phyloP scores from a whole-genome alignment of 2,888 invertebrate species.

The Drosophila vallismaia region DNA sequence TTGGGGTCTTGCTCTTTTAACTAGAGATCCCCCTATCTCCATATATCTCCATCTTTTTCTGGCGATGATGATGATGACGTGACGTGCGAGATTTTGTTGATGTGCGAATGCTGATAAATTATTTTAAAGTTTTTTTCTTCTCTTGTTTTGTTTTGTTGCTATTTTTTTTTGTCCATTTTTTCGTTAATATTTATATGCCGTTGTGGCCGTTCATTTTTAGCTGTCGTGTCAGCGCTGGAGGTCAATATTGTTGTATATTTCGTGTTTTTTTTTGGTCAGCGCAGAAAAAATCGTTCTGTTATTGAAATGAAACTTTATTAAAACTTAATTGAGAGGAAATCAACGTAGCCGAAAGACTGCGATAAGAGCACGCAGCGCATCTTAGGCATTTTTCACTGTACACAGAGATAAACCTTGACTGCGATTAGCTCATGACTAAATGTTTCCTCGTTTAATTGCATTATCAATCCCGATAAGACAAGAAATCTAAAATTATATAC shows the following conservation, averaged over 20 bases:
- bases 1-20: slow-evolving; percentile 11
- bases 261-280: slow-evolving; percentile 45
- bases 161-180: slow-evolving; percentile 29
- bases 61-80: slow-evolving; percentile 60
- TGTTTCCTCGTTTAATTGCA: slow-evolving; percentile 8
- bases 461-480: slow-evolving; percentile 4
- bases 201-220: slow-evolving; percentile 44
- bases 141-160: slow-evolving; percentile 20
- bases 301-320: slow-evolving; percentile 72
- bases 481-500: background rate
- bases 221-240: slow-evolving; percentile 78
- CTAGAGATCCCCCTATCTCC: background rate
- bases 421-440: slow-evolving; percentile 22
- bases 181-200: slow-evolving; percentile 1
- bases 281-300: slow-evolving; percentile 50
- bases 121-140: slow-evolving; percentile 47
- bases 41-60: slow-evolving; percentile 14
- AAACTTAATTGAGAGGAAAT: slow-evolving; percentile 71
- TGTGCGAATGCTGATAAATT: slow-evolving; percentile 72
- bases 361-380: slow-evolving; percentile 20
- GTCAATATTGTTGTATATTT: slow-evolving; percentile 62
- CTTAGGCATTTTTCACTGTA: slow-evolving; percentile 1
- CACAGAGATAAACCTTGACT: background rate
- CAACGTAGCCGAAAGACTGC: slow-evolving; percentile 16
- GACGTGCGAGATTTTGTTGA: slow-evolving; percentile 73